A percentile compares a stretch with the other conserved stretches of the same genome.
These are phyloP conservation scores for Lepidocyrtinus sp. DNA, from an alignment of 2,888 invertebrate species.

Conservation along the genomic window DNA sequence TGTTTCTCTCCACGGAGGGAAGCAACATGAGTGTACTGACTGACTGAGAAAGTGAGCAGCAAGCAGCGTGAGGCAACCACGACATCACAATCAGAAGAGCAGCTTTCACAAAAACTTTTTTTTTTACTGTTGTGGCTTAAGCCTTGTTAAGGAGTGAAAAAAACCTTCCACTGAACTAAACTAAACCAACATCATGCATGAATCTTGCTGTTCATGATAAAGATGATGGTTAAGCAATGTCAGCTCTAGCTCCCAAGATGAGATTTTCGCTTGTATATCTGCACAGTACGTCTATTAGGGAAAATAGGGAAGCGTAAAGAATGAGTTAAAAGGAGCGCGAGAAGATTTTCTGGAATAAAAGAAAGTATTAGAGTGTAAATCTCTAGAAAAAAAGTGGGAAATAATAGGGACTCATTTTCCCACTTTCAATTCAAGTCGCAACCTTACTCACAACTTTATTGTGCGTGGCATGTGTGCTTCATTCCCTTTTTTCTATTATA, in stretches of 20 bases:
- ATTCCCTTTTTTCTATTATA: slow-evolving; percentile 20
- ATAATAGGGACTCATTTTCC: slow-evolving; percentile 59
- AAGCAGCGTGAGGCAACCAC: too few species aligned
- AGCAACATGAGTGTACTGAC: too few species aligned
- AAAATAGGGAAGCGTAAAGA: background rate
- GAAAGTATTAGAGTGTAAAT: slow-evolving; percentile 56
- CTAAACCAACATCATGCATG: slow-evolving; percentile 10
- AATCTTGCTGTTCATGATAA: slow-evolving; percentile 23
- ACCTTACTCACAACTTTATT: slow-evolving; percentile 45
- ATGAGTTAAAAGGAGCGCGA: background rate
- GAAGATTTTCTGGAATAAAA: slow-evolving; percentile 55
- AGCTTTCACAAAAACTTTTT: too few species aligned
- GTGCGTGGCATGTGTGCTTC: too few species aligned
- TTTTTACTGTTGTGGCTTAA: too few species aligned
- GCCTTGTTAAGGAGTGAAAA: too few species aligned
- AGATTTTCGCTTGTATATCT: slow-evolving; percentile 48
- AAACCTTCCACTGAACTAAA: too few species aligned
- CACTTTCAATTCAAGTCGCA: slow-evolving; percentile 58
- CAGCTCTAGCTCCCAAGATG: slow-evolving; percentile 39
- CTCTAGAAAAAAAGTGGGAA: slow-evolving; percentile 57
- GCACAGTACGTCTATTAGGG: background rate
- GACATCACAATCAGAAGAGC: too few species aligned
- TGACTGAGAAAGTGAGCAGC: too few species aligned
- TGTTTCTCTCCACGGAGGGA: too few species aligned
- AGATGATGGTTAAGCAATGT: slow-evolving; percentile 26